phyloP scores from a whole-genome alignment of 2,888 invertebrate species.

The Plutella xylostella region DNA sequence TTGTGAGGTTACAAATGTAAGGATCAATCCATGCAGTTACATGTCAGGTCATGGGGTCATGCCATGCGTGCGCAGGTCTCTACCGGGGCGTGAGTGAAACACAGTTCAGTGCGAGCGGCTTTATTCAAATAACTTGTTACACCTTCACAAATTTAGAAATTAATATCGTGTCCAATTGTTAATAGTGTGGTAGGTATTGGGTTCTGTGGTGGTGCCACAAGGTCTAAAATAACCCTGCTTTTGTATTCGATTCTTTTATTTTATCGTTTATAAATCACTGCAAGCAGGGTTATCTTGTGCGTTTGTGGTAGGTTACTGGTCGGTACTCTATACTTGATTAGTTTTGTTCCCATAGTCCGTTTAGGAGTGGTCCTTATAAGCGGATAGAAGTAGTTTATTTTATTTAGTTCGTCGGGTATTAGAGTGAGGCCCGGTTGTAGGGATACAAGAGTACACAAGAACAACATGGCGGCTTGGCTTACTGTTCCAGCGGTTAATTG shows the following conservation, averaged over 20 bases:
- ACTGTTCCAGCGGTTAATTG: conserved; percentile 65
- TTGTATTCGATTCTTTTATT: no score
- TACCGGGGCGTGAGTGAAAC: conserved; percentile 63
- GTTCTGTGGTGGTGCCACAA: conserved; percentile 38
- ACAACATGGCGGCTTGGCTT: conserved; percentile 62
- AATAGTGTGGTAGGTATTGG: conserved; percentile 41
- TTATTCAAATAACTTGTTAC: conserved; percentile 51
- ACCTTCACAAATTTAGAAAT: conserved; percentile 46
- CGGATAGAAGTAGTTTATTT: not conserved
- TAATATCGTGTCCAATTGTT: conserved; percentile 33
- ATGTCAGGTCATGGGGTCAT: conserved; percentile 24
- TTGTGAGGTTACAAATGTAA: conserved; percentile 26
- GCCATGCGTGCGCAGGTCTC: conserved; percentile 58
- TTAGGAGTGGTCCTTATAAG: no score
- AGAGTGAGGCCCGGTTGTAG: conserved; percentile 47
- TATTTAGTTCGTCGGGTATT: no score
- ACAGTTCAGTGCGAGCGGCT: conserved; percentile 63
- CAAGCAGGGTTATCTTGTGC: no score
- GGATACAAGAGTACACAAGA: conserved; percentile 62
- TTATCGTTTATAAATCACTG: no score
- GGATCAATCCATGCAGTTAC: conserved; percentile 49
- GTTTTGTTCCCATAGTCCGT: no score
- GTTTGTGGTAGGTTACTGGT: no score
- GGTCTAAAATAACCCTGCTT: no score
- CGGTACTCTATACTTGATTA: no score